Evolutionary conservation across 2,113 vertebrate genomes (phyloP), one percentile per base, ranked within the genome.

Genomic region (Lethenteron reissneri): DNA sequence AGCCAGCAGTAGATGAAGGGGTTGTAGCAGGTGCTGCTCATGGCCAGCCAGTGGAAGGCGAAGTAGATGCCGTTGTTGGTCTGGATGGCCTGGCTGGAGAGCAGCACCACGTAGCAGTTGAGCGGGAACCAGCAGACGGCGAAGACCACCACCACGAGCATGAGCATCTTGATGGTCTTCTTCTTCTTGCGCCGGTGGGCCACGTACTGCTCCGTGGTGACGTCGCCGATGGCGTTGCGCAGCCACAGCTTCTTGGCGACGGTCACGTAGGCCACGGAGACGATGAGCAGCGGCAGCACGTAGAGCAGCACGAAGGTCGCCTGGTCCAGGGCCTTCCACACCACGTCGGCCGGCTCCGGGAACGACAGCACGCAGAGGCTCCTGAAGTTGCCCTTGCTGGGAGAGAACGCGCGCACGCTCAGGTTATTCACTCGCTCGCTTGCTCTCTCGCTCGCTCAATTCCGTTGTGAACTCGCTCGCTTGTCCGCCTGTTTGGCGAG

Each of bases 1-100:
- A 95, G 85, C 79, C 90, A 95, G 80, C 90, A 96, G 80, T 95
- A 96, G 77, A 94, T 90, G 79, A 94, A 96, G 8, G 92, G 92
- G 76, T 95, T 96, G 80, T 90, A 94, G 80, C 92, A 96, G 68
- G 90, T 92, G 77, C 90, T 91, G 79, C 90, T 95, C 86, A 85
- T 91, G 10, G 90, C 92, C 1, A 95, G 80, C 90, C 92, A 96
- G 78, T 96, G 90, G 77, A 95, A 95, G 75, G 83, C 82, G 0
- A 96, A 95, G 77, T 91, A 96, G 70, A 92, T 75, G 57, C 80
- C 84, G 0, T 94, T 94, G 75, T 85, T 95, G 71, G 84, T 86
- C 70, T 70, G 82, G 74, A 94, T 88, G 74, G 81, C 83, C 78
- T 88, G 87, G 78, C 87, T 94, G 77, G 90, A 94, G 41, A 94